Conservation (phyloP, 2,888 invertebrate species). For the Cacoxenus indagator region DNA sequence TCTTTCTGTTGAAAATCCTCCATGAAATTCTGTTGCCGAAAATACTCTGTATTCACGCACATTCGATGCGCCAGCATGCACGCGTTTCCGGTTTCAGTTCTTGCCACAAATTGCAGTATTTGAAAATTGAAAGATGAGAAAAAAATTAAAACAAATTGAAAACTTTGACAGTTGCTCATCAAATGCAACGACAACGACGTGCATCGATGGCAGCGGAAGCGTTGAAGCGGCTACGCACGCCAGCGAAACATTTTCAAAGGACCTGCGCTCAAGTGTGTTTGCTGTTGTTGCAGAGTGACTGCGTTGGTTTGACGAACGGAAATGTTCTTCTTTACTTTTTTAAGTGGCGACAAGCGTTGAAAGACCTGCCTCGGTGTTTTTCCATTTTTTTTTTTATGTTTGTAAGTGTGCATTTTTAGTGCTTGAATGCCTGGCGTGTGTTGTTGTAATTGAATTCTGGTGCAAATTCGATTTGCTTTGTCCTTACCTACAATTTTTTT, state of each 20-base stretch:
- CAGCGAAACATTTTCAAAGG: background rate
- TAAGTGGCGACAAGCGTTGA: background rate
- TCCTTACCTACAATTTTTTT: no score
- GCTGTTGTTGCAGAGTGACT: background rate
- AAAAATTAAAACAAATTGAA: conserved; percentile 32
- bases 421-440: background rate
- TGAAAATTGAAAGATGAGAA: background rate
- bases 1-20: no score
- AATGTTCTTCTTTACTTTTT: background rate
- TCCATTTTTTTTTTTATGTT: no score
- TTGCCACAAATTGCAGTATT: background rate
- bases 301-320: background rate
- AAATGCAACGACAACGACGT: conserved; percentile 26
- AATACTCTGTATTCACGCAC: no score
- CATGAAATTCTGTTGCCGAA: no score
- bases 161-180: conserved; percentile 36
- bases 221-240: conserved; percentile 1
- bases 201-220: background rate
- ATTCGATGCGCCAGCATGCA: conserved; percentile 57
- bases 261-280: no score
- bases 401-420: background rate
- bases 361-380: no score
- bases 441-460: background rate
- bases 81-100: background rate
- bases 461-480: background rate